These are phyloP conservation scores for Dufourea novaeangliae DNA, from an alignment of 1,140 invertebrate genomes.

Conservation along the genomic window DNA sequence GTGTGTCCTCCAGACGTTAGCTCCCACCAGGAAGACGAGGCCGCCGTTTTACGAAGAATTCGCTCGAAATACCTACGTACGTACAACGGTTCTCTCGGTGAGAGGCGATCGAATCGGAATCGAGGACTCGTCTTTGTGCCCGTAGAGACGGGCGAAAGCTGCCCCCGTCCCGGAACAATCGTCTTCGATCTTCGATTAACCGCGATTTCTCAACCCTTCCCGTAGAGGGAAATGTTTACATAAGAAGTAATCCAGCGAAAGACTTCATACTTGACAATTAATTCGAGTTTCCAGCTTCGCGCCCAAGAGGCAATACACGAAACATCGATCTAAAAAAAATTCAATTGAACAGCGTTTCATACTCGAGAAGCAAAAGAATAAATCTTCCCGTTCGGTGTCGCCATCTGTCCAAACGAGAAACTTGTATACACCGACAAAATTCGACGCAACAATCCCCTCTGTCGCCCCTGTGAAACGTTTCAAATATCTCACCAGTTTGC, in stretches of 20 bases:
- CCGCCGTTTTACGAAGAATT: constrained; percentile 38
- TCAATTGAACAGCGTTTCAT: too few relatives aligned
- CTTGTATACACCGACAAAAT: neutral
- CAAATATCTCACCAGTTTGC: neutral
- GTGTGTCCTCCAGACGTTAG: constrained; percentile 51
- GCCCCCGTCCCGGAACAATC: neutral
- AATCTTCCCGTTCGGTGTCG: neutral
- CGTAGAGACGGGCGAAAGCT: constrained; percentile 30
- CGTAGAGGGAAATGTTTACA: too few relatives aligned
- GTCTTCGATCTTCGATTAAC: neutral
- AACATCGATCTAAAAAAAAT: too few relatives aligned
- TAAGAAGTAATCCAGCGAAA: too few relatives aligned
- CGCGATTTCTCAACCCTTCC: neutral
- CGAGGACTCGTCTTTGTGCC: constrained; percentile 26
- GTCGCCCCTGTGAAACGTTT: neutral
- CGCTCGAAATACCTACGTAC: constrained; percentile 19
- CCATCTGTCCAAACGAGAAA: neutral
- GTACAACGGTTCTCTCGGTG: constrained; percentile 6
- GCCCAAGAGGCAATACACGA: too few relatives aligned
- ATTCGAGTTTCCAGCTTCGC: too few relatives aligned
- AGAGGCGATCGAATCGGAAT: constrained; percentile 47
- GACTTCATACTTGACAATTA: too few relatives aligned
- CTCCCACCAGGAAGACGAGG: constrained; percentile 47
- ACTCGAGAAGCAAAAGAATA: too few relatives aligned
- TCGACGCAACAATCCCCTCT: neutral